phyloP scores from a whole-genome alignment of 1,140 invertebrate genomes.

The Pissodes strobi region DNA sequence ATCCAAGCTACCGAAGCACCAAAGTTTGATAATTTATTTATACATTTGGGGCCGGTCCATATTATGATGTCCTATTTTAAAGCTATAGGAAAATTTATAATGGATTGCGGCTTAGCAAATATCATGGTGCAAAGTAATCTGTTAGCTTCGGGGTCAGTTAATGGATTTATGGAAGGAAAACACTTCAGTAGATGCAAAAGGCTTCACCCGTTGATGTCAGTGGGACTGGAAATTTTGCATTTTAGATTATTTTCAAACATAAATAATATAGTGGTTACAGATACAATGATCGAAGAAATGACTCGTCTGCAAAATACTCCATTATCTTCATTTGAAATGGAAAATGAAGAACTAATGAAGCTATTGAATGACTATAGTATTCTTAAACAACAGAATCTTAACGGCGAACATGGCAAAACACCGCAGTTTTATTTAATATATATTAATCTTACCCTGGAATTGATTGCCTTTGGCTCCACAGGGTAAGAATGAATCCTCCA shows the following conservation, averaged over 20 bases:
- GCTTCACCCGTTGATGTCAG: conserved; percentile 47
- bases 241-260: conserved; percentile 34
- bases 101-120: conserved; percentile 49
- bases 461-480: no score
- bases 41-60: conserved; percentile 53
- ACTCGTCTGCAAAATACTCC: no score
- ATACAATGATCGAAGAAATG: neutral
- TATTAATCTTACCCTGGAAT: no score
- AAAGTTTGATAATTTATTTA: conserved; percentile 45
- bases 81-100: conserved; percentile 51
- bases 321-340: no score
- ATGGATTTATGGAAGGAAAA: conserved; percentile 51
- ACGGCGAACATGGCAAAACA: conserved; percentile 41
- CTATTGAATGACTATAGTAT: neutral
- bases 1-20: conserved; percentile 33
- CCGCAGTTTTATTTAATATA: conserved; percentile 3
- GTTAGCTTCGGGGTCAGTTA: conserved; percentile 49
- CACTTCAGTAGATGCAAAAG: conserved; percentile 53
- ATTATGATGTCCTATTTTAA: conserved; percentile 54
- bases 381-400: conserved; percentile 44
- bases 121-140: conserved; percentile 51
- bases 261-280: conserved; percentile 5
- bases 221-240: conserved; percentile 48
- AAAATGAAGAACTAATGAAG: neutral
- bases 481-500: no score